Percentiles rank a stretch among this genome's conserved stretches.
These are phyloP conservation scores for Ariolimax columbianus DNA, from an alignment of 2,888 invertebrate genomes.

Conservation along the genomic window DNA sequence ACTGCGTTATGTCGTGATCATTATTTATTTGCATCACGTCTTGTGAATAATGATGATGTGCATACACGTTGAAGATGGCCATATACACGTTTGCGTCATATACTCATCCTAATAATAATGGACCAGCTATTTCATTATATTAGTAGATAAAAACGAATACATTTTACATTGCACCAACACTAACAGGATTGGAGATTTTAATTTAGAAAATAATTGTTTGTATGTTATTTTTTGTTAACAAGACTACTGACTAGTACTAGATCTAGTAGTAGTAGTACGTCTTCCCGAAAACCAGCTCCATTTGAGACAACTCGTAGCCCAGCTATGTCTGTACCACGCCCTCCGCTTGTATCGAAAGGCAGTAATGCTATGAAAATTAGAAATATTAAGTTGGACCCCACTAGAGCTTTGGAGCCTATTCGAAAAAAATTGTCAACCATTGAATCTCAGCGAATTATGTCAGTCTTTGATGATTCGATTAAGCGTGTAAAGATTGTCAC, in stretches of 20 bases:
- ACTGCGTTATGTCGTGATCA: slow-evolving; percentile 27
- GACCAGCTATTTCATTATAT: no score
- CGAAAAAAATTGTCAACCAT: slow-evolving; percentile 77
- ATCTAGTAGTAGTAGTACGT: no score
- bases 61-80: no score
- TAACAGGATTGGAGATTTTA: background rate
- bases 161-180: no score
- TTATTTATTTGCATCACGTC: no score
- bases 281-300: slow-evolving; percentile 46
- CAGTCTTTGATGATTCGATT: slow-evolving; percentile 77
- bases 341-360: slow-evolving; percentile 41
- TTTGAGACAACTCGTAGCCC: slow-evolving; percentile 59
- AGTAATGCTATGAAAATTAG: slow-evolving; percentile 21
- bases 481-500: slow-evolving; percentile 72
- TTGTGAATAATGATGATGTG: no score
- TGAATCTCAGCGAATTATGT: slow-evolving; percentile 78
- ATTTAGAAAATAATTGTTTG: background rate
- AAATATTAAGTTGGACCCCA: slow-evolving; percentile 71
- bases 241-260: no score
- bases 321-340: slow-evolving; percentile 65
- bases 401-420: slow-evolving; percentile 76
- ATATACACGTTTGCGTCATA: no score
- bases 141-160: no score
- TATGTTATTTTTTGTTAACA: no score
- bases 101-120: no score